A percentile compares a stretch with the other conserved stretches of the same genome.
Evolutionary conservation across 2,888 invertebrate species (phyloP).

Genomic region (Drosophila colorata): DNA sequence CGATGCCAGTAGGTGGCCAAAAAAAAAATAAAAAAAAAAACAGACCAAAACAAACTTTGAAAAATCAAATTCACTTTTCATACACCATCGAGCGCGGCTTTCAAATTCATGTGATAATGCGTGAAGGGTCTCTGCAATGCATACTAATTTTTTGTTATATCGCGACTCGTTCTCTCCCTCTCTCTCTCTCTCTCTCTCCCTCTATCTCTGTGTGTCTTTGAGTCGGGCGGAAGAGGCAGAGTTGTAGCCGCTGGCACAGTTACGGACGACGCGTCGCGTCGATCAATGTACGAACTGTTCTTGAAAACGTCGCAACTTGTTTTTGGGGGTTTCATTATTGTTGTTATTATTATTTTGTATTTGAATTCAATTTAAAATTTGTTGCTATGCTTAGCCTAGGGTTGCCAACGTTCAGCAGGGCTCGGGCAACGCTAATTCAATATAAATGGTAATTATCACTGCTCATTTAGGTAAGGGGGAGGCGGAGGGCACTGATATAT

Average conservation of each 20-base stretch:
- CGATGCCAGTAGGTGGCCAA: constrained; percentile 50
- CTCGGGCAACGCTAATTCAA: constrained; percentile 30
- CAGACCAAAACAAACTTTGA: constrained; percentile 61
- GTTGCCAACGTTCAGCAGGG: constrained; percentile 24
- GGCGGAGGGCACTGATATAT: constrained; percentile 20
- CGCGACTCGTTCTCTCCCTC: constrained; percentile 3
- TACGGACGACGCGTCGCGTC: constrained; percentile 27
- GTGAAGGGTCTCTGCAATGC: constrained; percentile 49
- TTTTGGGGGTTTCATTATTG: constrained; percentile 25
- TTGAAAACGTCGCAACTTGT: constrained; percentile 63
- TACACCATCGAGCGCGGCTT: constrained; percentile 37
- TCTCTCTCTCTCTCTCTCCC: not conserved
- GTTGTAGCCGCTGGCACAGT: constrained; percentile 55
- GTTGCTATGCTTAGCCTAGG: constrained; percentile 20
- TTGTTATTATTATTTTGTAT: constrained; percentile 23
- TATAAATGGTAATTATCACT: constrained; percentile 44
- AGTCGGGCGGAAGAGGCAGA: constrained; percentile 56
- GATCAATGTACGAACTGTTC: constrained; percentile 54
- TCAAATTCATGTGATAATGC: constrained; percentile 42
- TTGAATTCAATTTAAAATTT: constrained; percentile 60
- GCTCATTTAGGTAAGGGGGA: not conserved
- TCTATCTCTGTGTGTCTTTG: constrained; percentile 6
- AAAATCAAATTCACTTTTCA: constrained; percentile 70
- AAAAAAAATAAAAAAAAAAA: not conserved
- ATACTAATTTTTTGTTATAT: constrained; percentile 69